Evolutionary conservation across 2,797 vertebrate genomes (phyloP), one percentile per base, ranked within the genome.

Genomic region (Crax fasciolata): DNA sequence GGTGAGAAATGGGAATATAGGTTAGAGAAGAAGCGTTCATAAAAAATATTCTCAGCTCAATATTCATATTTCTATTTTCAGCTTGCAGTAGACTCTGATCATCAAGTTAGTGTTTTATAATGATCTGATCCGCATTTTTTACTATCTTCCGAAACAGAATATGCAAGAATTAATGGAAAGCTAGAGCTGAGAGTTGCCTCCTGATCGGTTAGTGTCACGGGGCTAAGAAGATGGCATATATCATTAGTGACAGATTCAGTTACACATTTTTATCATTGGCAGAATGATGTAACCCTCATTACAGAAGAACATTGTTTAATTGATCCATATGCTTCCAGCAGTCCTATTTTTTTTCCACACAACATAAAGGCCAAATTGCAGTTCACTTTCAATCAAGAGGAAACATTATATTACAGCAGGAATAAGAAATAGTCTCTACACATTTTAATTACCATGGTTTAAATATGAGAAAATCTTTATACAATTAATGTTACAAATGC

Each of bases 221-320:
- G 61, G 23, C 48, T 87, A 77, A 73, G 51, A 94, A 87, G 80
- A 85, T 83, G 71, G 39, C 41, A 81, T 88, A 68, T 23, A 84
- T 89, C 81, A 92, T 62, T 59, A 81, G 54, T 68, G 61, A 84
- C 81, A 94, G 28, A 51, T 27, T 81, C 32, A 27, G 76, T 66
- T 92, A 78, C 61, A 94, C 61, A 88, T 84, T 91, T 94, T 76
- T 82, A 73, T 83, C 77, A 62, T 14, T 74, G 84, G 62, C 75
- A 96, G 91, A 67, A 80, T 87, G 77, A 91, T 89, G 75, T 48
- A 93, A 52, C 71, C 73, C 68, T 91, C 77, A 93, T 93, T 96
- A 96, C 68, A 94, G 66, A 83, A 77, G 66, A 94, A 94, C 76
- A 84, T 30, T 90, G 51, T 82, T 75, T 94, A 96, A 97, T 90